phyloP scores from a whole-genome alignment of 2,113 vertebrate genomes.

The Heliornis fulica region DNA sequence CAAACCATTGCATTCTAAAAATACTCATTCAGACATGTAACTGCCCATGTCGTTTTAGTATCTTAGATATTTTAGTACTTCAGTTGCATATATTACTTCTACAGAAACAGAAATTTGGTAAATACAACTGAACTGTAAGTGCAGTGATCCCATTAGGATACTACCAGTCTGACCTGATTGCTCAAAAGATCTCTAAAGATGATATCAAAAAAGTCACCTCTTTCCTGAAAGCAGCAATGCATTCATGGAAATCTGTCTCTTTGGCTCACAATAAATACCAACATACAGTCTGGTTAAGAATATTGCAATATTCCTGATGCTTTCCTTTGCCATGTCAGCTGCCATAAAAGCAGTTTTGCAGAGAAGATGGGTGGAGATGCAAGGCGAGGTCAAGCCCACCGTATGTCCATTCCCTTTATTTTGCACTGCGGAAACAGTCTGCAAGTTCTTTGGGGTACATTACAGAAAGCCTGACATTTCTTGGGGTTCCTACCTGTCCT shows the following conservation, averaged over 20 bases:
- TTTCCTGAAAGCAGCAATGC: neutral
- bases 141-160: neutral
- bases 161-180: neutral
- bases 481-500: neutral
- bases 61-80: no score
- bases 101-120: neutral
- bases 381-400: neutral
- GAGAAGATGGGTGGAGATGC: neutral
- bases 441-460: neutral
- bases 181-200: neutral
- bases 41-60: neutral
- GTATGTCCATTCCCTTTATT: neutral
- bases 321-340: neutral
- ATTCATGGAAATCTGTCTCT: neutral
- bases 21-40: neutral
- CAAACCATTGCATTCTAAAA: neutral
- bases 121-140: neutral
- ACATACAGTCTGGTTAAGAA: neutral
- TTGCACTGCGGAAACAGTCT: neutral
- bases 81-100: neutral
- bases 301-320: neutral
- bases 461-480: neutral
- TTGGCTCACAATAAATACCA: neutral
- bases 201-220: neutral
- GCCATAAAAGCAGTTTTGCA: neutral